Evolutionary conservation across 1,140 invertebrate genomes (phyloP).

Genomic region (Trypoxylus dichotomus): DNA sequence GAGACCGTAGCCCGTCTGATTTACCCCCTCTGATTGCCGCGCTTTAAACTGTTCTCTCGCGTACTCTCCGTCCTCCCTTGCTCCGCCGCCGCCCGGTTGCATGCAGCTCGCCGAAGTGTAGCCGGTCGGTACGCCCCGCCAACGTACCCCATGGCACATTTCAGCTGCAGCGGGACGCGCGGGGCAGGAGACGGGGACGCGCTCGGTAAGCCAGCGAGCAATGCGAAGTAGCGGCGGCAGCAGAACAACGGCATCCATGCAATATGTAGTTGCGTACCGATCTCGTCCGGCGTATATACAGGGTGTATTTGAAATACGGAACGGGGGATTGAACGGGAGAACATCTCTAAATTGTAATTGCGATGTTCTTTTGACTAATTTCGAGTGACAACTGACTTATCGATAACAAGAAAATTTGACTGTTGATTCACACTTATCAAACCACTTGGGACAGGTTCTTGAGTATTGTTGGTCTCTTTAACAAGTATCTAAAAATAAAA

Average conservation of each 20-base stretch:
- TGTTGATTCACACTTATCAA: too few relatives aligned
- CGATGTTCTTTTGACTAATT: too few relatives aligned
- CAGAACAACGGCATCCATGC: not conserved
- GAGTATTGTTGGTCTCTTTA: too few relatives aligned
- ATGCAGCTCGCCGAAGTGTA: not conserved
- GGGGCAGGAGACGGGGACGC: not conserved
- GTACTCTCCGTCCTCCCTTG: slow-evolving; percentile 15
- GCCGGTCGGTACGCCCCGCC: not conserved
- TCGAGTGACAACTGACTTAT: too few relatives aligned
- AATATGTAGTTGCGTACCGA: not conserved
- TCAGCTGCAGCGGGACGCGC: not conserved
- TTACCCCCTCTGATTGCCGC: slow-evolving; percentile 19
- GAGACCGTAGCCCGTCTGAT: slow-evolving; percentile 18
- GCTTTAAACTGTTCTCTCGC: not conserved
- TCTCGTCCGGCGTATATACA: too few relatives aligned
- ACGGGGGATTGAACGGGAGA: too few relatives aligned
- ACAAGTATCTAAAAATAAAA: too few relatives aligned
- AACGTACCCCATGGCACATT: slow-evolving; percentile 6
- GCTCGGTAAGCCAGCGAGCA: not conserved
- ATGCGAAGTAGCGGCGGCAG: not conserved
- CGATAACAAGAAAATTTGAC: too few relatives aligned
- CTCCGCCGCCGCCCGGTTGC: slow-evolving; percentile 14
- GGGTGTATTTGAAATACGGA: too few relatives aligned
- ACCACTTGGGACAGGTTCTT: too few relatives aligned
- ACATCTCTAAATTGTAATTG: too few relatives aligned